phyloP scores from a whole-genome alignment of 2,113 vertebrate genomes.

The Nycticebus coucang region DNA sequence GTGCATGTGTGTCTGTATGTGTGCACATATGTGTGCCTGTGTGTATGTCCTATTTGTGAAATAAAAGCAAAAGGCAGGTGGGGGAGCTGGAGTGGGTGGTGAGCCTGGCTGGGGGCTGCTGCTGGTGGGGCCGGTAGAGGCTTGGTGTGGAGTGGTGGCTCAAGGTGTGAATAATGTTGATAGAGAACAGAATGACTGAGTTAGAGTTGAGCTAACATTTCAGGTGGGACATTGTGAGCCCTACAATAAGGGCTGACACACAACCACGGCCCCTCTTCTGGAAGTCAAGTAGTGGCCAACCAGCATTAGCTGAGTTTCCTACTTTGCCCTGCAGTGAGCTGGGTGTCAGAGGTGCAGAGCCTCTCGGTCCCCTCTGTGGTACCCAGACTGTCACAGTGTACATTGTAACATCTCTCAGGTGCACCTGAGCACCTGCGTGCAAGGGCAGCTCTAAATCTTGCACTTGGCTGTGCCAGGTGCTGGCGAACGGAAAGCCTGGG shows the following conservation, averaged over 20 bases:
- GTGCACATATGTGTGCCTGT: too few relatives aligned
- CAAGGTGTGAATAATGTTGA: neutral
- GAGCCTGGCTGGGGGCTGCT: too few relatives aligned
- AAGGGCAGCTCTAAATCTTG: accelerated
- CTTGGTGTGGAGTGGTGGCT: too few relatives aligned
- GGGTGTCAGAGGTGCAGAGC: accelerated
- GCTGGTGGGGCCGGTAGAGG: accelerated
- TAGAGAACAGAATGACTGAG: neutral
- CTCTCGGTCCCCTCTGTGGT: accelerated
- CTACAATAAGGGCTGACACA: neutral
- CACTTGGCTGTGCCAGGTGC: neutral
- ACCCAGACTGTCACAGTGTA: accelerated
- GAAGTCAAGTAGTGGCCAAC: accelerated
- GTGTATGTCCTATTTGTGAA: neutral
- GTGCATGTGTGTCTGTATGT: neutral
- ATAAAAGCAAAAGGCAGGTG: neutral
- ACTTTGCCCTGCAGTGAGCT: accelerated
- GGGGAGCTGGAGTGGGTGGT: neutral
- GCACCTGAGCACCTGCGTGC: accelerated
- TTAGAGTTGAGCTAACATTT: accelerated
- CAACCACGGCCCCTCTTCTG: too few relatives aligned
- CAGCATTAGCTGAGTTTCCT: too few relatives aligned
- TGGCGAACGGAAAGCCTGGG: accelerated
- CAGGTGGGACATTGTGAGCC: accelerated
- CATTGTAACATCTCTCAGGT: too few relatives aligned